Evolutionary conservation across 2,888 invertebrate species (phyloP).

Genomic region (Apeira syringaria): DNA sequence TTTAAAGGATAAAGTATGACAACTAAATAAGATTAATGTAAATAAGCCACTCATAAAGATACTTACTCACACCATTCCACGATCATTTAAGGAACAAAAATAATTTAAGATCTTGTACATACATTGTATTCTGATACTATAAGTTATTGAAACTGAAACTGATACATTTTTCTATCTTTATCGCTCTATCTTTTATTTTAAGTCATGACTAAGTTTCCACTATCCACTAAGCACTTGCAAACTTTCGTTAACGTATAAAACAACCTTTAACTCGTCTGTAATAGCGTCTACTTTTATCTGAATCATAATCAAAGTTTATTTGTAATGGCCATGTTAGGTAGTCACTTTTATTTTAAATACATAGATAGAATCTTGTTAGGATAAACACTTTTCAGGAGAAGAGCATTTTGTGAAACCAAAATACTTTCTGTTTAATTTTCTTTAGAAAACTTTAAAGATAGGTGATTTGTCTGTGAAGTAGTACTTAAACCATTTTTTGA

Average conservation of each 20-base stretch:
- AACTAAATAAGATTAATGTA: no score
- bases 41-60: no score
- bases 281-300: conserved; percentile 25
- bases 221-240: conserved; percentile 50
- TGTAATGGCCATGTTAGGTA: conserved; percentile 27
- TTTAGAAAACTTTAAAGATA: conserved; percentile 1
- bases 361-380: conserved; percentile 42
- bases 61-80: no score
- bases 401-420: conserved; percentile 18
- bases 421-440: conserved; percentile 6
- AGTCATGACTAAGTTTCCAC: conserved; percentile 42
- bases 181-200: conserved; percentile 29
- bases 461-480: background rate
- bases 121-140: no score
- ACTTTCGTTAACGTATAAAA: conserved; percentile 38
- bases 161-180: no score
- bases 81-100: no score
- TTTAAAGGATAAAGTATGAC: no score
- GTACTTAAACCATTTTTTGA: no score
- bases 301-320: conserved; percentile 6
- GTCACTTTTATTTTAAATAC: conserved; percentile 39
- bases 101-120: no score
- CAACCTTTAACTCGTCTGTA: conserved; percentile 34
- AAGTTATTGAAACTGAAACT: no score
- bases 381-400: conserved; percentile 33